These are phyloP conservation scores for Saxidomus purpurata DNA, from an alignment of 1,140 invertebrate genomes.

Conservation along the genomic window DNA sequence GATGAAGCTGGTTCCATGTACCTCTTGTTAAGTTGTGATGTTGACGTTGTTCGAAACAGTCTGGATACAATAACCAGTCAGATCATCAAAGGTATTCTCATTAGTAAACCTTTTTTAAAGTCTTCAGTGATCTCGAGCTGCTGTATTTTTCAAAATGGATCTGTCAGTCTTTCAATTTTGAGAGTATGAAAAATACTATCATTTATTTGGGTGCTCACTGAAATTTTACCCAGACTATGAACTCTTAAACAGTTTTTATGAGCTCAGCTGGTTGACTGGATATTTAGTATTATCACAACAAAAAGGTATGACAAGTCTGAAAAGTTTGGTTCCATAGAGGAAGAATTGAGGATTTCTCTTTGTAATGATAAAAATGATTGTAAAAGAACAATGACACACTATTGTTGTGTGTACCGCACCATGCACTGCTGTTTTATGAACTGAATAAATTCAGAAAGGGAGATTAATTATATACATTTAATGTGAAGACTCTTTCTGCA, in stretches of 20 bases:
- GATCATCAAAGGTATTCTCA: not conserved
- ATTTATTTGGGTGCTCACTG: not conserved
- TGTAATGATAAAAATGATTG: too few species aligned
- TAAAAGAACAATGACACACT: too few species aligned
- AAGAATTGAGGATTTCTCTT: too few species aligned
- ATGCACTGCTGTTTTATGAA: too few species aligned
- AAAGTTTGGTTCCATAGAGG: too few species aligned
- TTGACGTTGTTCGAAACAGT: slow-evolving; percentile 29
- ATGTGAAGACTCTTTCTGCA: too few species aligned
- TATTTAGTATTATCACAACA: too few species aligned
- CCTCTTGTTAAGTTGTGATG: slow-evolving; percentile 39
- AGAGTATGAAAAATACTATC: not conserved
- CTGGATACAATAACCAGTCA: slow-evolving; percentile 7
- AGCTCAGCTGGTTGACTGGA: not conserved
- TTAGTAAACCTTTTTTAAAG: not conserved
- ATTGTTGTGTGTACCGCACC: too few species aligned
- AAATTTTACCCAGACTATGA: not conserved
- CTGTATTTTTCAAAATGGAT: not conserved
- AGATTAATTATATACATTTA: too few species aligned
- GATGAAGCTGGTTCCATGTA: slow-evolving; percentile 32
- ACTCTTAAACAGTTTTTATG: not conserved
- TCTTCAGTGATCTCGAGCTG: not conserved
- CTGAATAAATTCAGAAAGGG: too few species aligned
- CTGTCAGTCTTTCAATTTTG: not conserved
- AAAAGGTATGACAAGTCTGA: not conserved